Evolutionary conservation across 2,797 vertebrate species (phyloP), one percentile per base, ranked within the genome.

Genomic region (Hyperoplus immaculatus): DNA sequence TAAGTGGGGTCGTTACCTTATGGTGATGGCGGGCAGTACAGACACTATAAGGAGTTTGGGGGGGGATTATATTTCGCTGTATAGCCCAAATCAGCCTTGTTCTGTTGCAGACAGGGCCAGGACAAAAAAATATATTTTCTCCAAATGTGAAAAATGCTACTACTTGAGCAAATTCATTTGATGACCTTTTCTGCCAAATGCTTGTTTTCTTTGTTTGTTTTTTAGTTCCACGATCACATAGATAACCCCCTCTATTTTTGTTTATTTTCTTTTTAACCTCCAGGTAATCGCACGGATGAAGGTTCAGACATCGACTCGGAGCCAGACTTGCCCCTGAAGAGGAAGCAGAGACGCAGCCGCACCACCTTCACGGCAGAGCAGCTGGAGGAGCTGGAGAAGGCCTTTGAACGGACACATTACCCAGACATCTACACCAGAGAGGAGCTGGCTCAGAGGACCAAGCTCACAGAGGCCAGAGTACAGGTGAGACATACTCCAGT

Each of bases 351-450:
- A 4, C 97, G 98, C n/a, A 99, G 98, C 12, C 95, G 98, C 70
- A 99, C 98, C 85, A 99, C 98, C 3, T 99, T 99, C 95, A 99
- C 98, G 0, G 98, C 98, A 0, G 98, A 99, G 92, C 98, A 99
- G 94, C 95, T 99, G 91, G 98, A 99, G 88, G 98, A 99, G 92
- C 96, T 99, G 88, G 98, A 99, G 94, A 99, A 99, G 77, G 98
- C 98, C 51, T 99, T 99, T 0, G 98, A 99, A 94, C 95, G 98
- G 89, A 99, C 98, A 0, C 98, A 99, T 93, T 99, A 99, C 95
- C 98, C 98, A 0, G 98, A 99, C 90, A 99, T 99, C 94, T 99
- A 99, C 94, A 99, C 98, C 75, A 92, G 98, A 3, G 98, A 99
- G 92, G 98, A 99, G 93, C 95, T 99, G 73, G 98, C 98, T 0